Conservation (phyloP, 64 coral and sea anemone species). For the Pocillopora verrucosa region DNA sequence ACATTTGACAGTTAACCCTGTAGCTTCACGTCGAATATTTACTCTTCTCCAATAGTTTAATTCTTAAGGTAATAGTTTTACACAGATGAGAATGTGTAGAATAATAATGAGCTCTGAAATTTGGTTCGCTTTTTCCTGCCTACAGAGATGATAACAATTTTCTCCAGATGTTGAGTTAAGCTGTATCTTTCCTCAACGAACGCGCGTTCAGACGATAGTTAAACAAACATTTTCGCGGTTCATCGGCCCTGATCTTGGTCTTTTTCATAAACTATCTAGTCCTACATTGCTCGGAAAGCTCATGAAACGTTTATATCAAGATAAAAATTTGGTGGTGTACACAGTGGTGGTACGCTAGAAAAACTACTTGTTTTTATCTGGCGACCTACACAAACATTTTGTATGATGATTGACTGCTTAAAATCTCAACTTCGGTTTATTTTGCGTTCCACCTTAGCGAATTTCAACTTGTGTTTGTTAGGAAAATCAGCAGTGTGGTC, state of each 20-base stretch:
- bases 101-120: neutral
- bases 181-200: no score
- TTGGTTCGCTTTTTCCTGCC: neutral
- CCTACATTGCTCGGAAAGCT: neutral
- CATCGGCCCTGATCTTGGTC: neutral
- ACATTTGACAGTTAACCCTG: neutral
- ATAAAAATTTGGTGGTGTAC: neutral
- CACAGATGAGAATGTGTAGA: neutral
- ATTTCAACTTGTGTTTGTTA: neutral
- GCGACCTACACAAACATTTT: conserved; percentile 1
- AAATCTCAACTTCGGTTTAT: neutral
- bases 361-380: neutral
- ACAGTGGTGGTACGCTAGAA: neutral
- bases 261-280: neutral
- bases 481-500: neutral
- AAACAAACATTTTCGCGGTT: neutral
- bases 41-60: neutral
- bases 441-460: neutral
- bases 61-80: neutral
- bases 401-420: neutral
- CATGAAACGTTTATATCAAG: neutral
- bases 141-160: no score
- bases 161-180: no score
- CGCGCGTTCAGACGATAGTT: neutral
- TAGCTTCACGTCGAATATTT: neutral